Percentiles rank a stretch among this genome's conserved stretches.
Evolutionary conservation across 35 echinoderm and acorn worm species (phyloP).

Genomic region (Anneissia japonica): DNA sequence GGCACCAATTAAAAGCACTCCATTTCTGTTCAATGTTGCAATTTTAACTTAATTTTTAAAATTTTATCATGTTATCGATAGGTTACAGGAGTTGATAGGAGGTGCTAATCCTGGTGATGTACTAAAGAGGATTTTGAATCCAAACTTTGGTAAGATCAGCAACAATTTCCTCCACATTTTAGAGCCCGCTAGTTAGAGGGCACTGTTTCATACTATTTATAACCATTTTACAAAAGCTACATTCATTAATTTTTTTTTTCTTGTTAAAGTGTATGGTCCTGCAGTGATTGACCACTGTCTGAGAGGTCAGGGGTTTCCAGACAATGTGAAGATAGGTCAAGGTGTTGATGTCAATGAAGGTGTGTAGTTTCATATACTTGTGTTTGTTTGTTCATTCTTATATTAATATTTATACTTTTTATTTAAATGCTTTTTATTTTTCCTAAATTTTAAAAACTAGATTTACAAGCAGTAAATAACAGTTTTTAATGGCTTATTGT

Average conservation of each 20-base stretch:
- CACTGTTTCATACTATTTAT: neutral
- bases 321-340: constrained; percentile 47
- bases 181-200: neutral
- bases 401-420: too few relatives aligned
- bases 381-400: too few relatives aligned
- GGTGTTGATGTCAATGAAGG: constrained; percentile 64
- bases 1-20: too few relatives aligned
- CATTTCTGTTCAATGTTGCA: too few relatives aligned
- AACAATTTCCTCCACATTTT: neutral
- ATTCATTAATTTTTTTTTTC: neutral
- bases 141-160: constrained; percentile 68
- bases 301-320: constrained; percentile 51
- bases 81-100: constrained; percentile 56
- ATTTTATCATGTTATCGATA: constrained; percentile 16
- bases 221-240: neutral
- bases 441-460: too few relatives aligned
- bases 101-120: constrained; percentile 65
- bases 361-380: too few relatives aligned
- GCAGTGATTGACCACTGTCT: constrained; percentile 90
- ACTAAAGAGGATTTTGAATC: constrained; percentile 70
- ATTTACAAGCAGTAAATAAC: too few relatives aligned
- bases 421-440: too few relatives aligned
- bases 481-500: too few relatives aligned
- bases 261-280: constrained; percentile 74
- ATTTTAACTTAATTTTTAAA: too few relatives aligned